Evolutionary conservation across 2,888 invertebrate species (phyloP).

Genomic region (Subacronicta megacephala): DNA sequence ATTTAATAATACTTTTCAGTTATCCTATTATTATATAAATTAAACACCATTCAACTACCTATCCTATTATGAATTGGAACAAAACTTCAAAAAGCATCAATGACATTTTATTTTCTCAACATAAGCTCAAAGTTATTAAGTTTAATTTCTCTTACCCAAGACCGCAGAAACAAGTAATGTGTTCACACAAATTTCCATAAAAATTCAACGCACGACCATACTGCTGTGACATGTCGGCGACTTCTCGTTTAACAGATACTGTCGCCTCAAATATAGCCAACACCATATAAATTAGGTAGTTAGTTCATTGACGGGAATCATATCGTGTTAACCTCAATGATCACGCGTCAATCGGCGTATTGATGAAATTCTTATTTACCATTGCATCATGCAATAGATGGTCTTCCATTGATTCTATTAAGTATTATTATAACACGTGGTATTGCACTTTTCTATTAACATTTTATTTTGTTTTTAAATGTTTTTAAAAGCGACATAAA

Average conservation of each 20-base stretch:
- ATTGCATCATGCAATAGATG: slow-evolving; percentile 77
- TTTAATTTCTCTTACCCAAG: slow-evolving; percentile 36
- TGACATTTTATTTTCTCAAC: background rate
- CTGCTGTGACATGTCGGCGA: slow-evolving; percentile 32
- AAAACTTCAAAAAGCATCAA: too few relatives aligned
- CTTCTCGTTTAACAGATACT: slow-evolving; percentile 24
- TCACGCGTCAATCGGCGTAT: slow-evolving; percentile 53
- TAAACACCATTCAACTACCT: too few relatives aligned
- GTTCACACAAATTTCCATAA: slow-evolving; percentile 47
- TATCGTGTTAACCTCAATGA: slow-evolving; percentile 74
- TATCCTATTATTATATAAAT: too few relatives aligned
- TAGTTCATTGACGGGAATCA: slow-evolving; percentile 60
- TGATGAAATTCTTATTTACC: slow-evolving; percentile 78
- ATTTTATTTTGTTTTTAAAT: background rate
- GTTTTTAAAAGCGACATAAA: too few relatives aligned
- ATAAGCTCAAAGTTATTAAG: background rate
- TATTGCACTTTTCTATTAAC: slow-evolving; percentile 25
- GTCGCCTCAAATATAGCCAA: slow-evolving; percentile 33
- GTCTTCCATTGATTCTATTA: slow-evolving; percentile 36
- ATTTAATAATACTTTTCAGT: too few relatives aligned
- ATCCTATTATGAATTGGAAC: too few relatives aligned
- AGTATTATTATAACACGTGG: slow-evolving; percentile 21
- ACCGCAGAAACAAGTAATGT: slow-evolving; percentile 38
- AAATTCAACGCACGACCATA: slow-evolving; percentile 40
- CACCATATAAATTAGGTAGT: slow-evolving; percentile 41